Evolutionary conservation across 2,797 vertebrate species (phyloP), one percentile per base, ranked within the genome.

Genomic region (Nothura maculosa): DNA sequence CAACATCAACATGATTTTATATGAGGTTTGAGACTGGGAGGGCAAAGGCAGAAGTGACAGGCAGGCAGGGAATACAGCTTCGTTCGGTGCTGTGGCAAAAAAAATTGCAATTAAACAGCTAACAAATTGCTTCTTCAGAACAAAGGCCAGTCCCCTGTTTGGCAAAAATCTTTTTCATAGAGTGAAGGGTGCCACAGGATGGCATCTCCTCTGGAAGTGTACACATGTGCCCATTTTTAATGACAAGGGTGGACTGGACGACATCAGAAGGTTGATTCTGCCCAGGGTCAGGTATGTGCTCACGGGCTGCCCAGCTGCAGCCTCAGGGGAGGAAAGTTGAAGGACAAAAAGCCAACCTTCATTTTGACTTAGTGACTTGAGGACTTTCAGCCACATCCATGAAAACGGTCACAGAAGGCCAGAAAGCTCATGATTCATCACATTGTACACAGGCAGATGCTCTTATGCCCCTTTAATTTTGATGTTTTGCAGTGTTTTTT

Each of bases 1-100:
- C 90, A 92, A 76, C 60, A 60, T 57, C 74, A 83, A 85, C 90
- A 50, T 61, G 47, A 78, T 87, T 92, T 92, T 92, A 20, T 87
- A 63, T 91, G 93, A 91, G 85, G 12, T 82, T 91, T 13, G 92
- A 87, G 85, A 87, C 60, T 66, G 25, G 48, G 45, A 89, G 90
- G 61, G 60, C 80, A 89, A 92, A 62, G n/a, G 67, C 74, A 81
- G 63, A 75, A 81, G 55, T 12, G 2, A 40, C 24, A 42, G 63
- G 68, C 25, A 67, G 58, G 42, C 64, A 81, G 73, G 55, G 58
- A 92, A 73, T 75, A 48, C 20, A 0, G 1, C 73, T 87, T 77
- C 25, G 6, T 77, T 92, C 48, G 25, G 22, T 58, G 36, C 67
- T 74, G 17, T 43, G 4, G 77, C 42, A 32, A 43, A 50, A 75